phyloP scores from a whole-genome alignment of 2,797 vertebrate genomes.

The Lagocephalus sceleratus region DNA sequence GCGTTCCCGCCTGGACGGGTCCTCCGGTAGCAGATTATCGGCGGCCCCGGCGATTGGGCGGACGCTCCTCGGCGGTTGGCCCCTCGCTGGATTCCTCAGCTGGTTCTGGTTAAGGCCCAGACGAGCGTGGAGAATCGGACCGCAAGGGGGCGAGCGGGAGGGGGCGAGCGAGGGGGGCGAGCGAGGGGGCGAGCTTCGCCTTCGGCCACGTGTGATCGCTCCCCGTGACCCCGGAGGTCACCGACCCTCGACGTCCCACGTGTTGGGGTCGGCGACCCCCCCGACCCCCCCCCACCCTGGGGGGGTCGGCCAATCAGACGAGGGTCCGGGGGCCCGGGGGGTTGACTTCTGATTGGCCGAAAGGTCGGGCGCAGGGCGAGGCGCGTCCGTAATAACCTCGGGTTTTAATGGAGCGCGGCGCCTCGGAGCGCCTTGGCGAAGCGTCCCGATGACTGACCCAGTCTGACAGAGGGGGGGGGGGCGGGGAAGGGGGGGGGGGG shows the following conservation, averaged over 20 bases:
- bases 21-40: conserved; percentile 24
- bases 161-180: neutral
- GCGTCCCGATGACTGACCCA: conserved; percentile 26
- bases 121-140: conserved; percentile 56
- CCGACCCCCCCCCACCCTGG: too few relatives aligned
- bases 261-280: too few relatives aligned
- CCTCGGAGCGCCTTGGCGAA: too few relatives aligned
- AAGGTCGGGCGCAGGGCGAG: too few relatives aligned
- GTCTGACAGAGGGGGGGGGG: conserved; percentile 28
- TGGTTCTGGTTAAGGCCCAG: conserved; percentile 75
- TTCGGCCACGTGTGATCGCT: too few relatives aligned
- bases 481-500: conserved; percentile 31
- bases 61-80: conserved; percentile 59
- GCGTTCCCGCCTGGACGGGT: conserved; percentile 27
- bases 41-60: conserved; percentile 43
- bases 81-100: conserved; percentile 72
- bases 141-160: conserved; percentile 47
- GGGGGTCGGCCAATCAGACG: too few relatives aligned
- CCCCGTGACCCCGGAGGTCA: too few relatives aligned
- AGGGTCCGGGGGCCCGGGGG: too few relatives aligned
- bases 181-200: neutral
- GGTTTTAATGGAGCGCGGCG: too few relatives aligned
- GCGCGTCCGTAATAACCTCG: conserved; percentile 32
- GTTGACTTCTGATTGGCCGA: too few relatives aligned
- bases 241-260: too few relatives aligned